Conservation (phyloP, 2,113 vertebrate genomes). For the Lagopus muta region DNA sequence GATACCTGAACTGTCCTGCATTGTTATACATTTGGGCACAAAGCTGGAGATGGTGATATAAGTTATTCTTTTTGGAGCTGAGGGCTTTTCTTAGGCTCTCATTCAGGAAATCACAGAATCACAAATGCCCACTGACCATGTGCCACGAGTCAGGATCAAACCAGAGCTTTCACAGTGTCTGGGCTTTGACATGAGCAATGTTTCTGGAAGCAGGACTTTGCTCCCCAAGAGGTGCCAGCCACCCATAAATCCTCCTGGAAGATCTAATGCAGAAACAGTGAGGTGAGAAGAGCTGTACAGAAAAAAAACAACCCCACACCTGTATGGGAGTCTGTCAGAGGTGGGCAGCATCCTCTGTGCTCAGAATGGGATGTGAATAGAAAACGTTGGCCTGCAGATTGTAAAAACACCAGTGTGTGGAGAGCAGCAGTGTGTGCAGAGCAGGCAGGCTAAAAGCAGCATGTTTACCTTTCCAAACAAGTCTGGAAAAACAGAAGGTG, state of each 20-base stretch:
- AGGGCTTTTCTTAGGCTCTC: not conserved
- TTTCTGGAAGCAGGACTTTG: not conserved
- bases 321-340: slow-evolving; percentile 1
- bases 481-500: not conserved
- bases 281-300: not conserved
- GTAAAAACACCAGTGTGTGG: not conserved
- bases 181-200: not conserved
- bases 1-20: not conserved
- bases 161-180: not conserved
- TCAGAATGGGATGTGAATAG: slow-evolving; percentile 1
- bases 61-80: not conserved
- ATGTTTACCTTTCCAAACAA: not conserved
- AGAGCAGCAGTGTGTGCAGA: not conserved
- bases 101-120: not conserved
- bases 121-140: too few species aligned
- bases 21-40: not conserved
- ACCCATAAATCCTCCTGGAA: not conserved
- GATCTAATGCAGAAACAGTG: not conserved
- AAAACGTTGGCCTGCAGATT: not conserved
- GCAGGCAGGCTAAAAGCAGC: not conserved
- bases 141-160: not conserved
- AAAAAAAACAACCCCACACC: not conserved
- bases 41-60: not conserved
- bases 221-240: not conserved
- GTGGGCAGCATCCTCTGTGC: not conserved